Evolutionary conservation across 1,140 invertebrate species (phyloP), one percentile per base, ranked within the genome.

Genomic region (Trichomalopsis sarcophagae): DNA sequence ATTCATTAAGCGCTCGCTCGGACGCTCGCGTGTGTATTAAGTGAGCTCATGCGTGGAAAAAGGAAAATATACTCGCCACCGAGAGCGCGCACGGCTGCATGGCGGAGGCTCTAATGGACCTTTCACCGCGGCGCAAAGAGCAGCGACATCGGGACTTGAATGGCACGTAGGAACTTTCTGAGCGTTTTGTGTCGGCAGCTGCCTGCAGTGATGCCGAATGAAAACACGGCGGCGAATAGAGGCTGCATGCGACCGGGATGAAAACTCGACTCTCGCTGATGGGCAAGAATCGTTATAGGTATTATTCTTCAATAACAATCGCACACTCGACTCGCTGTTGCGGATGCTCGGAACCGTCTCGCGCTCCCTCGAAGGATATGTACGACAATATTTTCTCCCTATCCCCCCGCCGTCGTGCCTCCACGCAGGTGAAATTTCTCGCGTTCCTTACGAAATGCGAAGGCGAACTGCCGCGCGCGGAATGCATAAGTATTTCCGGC

Each of bases 401-500:
- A 10, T 66, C 66, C 68, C 27, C 2, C 7, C 9, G 7, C 7
- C 9, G 27, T 21, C 23, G 27, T 30, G 66, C n/a, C 36, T 73
- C 55, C 73, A 27, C 27, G 77, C 87, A 21, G 86, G 23, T 84
- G 87, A 87, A 84, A 84, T 84, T 88, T 82, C 88, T 90, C 86
- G 89, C 89, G 89, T 92, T 91, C 90, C 89, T 91, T 90, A 91
- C 89, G 89, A 92, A 91, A 62, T 62, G 55, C 55, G 55, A 62
- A 62, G 17, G 17, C 17, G 21, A 62, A 21, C 21, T 62, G 55
- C 55, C 55, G 91, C 89, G 89, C 90, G 91, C 88, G 90, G 90
- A 93, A 92, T 93, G 91, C 90, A 93, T 93, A 93, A 93, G 90
- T 93, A 91, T 92, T 93, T 93, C 92, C 92, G 91, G 91, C 88